Evolutionary conservation across 2,797 vertebrate genomes (phyloP).

Genomic region (Oreochromis mossambicus): DNA sequence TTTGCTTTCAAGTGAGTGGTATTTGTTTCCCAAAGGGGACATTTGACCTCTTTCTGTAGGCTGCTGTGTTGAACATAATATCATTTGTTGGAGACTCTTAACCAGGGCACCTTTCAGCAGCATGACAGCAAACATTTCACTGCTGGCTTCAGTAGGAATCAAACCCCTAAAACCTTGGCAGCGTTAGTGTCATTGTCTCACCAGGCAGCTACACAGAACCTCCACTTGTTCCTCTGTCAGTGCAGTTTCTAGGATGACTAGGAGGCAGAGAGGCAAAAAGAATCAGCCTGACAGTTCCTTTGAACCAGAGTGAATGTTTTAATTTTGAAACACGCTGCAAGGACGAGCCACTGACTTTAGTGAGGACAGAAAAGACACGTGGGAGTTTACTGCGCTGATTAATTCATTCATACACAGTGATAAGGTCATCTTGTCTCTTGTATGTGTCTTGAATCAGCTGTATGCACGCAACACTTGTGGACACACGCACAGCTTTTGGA

Average conservation of each 20-base stretch:
- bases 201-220: constrained; percentile 18
- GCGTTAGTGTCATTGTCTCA: constrained; percentile 34
- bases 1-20: background rate
- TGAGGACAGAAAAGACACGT: background rate
- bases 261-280: constrained; percentile 2
- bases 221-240: constrained; percentile 23
- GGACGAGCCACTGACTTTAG: background rate
- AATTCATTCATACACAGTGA: background rate
- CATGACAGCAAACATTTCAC: constrained; percentile 20
- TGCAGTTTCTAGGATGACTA: background rate
- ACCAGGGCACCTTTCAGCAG: constrained; percentile 8
- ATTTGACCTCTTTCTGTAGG: constrained; percentile 51
- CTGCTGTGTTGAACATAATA: constrained; percentile 31
- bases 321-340: constrained; percentile 28
- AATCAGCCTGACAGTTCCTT: constrained; percentile 51
- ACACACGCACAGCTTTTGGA: background rate
- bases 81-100: constrained; percentile 36
- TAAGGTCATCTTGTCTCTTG: background rate
- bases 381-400: background rate
- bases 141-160: constrained; percentile 15
- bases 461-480: background rate
- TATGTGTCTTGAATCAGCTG: background rate
- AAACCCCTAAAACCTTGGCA: constrained; percentile 11
- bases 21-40: constrained; percentile 7
- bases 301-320: constrained; percentile 36